These are phyloP conservation scores for Acanthurus tractus DNA, from an alignment of 2,797 vertebrate genomes.

Conservation along the genomic window DNA sequence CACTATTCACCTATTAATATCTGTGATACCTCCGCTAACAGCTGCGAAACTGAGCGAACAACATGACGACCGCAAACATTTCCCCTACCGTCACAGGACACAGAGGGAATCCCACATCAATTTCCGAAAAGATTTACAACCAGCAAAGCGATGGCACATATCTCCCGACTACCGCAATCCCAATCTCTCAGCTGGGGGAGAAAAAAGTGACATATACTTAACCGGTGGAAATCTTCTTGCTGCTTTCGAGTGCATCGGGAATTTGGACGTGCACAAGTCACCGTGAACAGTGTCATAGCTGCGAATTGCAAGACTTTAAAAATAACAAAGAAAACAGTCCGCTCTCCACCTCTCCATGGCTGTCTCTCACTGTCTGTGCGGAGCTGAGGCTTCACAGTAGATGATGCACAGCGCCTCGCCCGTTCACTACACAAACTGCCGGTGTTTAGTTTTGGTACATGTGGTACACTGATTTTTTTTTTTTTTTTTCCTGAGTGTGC, in stretches of 20 bases:
- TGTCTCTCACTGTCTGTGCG: conserved; percentile 78
- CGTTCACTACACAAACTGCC: conserved; percentile 82
- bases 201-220: conserved; percentile 84
- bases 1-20: conserved; percentile 75
- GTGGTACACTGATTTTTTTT: conserved; percentile 23
- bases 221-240: conserved; percentile 82
- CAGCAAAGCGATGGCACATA: conserved; percentile 78
- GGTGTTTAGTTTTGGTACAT: conserved; percentile 35
- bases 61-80: conserved; percentile 28
- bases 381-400: conserved; percentile 63
- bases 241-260: conserved; percentile 80
- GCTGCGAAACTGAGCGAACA: conserved; percentile 41
- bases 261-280: conserved; percentile 67
- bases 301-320: conserved; percentile 83
- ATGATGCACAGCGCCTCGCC: conserved; percentile 85
- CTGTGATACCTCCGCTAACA: conserved; percentile 38
- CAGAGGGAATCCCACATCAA: conserved; percentile 60
- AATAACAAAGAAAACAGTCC: conserved; percentile 88
- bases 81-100: conserved; percentile 41
- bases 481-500: background rate
- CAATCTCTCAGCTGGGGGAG: conserved; percentile 64
- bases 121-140: conserved; percentile 59
- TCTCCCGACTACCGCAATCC: conserved; percentile 82
- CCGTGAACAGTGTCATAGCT: conserved; percentile 79
- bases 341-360: conserved; percentile 87